Conservation (phyloP, 2,113 vertebrate genomes). For the Prochilodus magdalenae region DNA sequence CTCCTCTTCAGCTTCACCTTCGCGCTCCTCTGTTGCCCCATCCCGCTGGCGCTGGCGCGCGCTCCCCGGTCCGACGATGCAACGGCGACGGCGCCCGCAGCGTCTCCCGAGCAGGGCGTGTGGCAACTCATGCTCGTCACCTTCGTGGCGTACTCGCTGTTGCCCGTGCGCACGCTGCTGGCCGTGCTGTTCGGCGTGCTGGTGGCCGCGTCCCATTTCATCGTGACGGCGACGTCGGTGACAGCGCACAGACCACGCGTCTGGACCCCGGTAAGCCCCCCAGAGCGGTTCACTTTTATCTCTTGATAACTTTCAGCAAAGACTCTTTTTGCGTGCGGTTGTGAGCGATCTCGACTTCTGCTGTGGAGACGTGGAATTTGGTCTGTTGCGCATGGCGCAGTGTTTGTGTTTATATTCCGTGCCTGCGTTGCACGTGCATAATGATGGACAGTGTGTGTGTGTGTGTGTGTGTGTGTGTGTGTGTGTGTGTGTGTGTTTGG, state of each 20-base stretch:
- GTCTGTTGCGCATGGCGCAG: neutral
- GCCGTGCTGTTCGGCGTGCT: slow-evolving; percentile 90
- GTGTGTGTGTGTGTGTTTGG: too few relatives aligned
- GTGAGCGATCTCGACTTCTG: too few relatives aligned
- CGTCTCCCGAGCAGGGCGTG: slow-evolving; percentile 89
- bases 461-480: neutral
- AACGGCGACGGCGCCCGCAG: slow-evolving; percentile 67
- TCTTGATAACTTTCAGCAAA: neutral
- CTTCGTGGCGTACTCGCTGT: slow-evolving; percentile 93
- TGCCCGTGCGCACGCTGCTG: slow-evolving; percentile 93
- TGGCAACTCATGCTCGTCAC: slow-evolving; percentile 98
- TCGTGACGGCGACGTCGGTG: slow-evolving; percentile 89
- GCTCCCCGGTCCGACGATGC: slow-evolving; percentile 64
- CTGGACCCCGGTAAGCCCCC: slow-evolving; percentile 92
- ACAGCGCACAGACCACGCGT: slow-evolving; percentile 83
- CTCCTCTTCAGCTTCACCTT: slow-evolving; percentile 97
- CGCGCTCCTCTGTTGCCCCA: slow-evolving; percentile 94
- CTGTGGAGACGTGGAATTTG: neutral
- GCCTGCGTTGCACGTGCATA: slow-evolving; percentile 35
- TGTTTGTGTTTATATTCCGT: slow-evolving; percentile 15
- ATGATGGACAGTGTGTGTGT: neutral
- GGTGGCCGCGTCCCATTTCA: slow-evolving; percentile 92
- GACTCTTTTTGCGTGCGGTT: neutral
- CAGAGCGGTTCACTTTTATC: neutral
- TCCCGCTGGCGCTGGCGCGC: slow-evolving; percentile 83